Evolutionary conservation across 1,140 invertebrate genomes (phyloP).

Genomic region (Sipha flava): DNA sequence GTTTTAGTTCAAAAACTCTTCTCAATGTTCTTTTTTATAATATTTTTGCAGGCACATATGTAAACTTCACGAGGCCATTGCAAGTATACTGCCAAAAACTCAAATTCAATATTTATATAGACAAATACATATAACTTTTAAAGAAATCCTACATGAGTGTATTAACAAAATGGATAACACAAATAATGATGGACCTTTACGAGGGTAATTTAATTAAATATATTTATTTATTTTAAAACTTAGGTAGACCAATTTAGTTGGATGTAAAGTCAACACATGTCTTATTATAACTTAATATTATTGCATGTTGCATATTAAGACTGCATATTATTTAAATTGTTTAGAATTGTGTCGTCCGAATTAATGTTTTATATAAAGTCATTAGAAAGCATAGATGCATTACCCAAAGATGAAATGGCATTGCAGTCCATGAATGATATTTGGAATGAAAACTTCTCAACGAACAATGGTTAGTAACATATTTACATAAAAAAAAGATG

Average conservation of each 20-base stretch:
- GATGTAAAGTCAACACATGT: too few relatives aligned
- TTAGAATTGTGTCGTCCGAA: constrained; percentile 82
- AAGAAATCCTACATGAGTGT: constrained; percentile 74
- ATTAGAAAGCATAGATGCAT: constrained; percentile 72
- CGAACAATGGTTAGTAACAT: not conserved
- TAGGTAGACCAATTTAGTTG: too few relatives aligned
- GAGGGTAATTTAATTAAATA: constrained; percentile 55
- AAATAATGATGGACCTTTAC: constrained; percentile 91
- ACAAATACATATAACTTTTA: constrained; percentile 77
- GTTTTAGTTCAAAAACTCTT: too few relatives aligned
- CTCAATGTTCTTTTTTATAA: constrained; percentile 36
- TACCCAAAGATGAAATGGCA: constrained; percentile 61
- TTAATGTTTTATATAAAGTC: constrained; percentile 92
- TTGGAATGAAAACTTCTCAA: constrained; percentile 47
- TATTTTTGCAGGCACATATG: constrained; percentile 64
- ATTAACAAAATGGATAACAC: constrained; percentile 77
- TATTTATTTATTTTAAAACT: not conserved
- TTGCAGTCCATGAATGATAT: constrained; percentile 70
- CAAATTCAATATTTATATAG: constrained; percentile 71
- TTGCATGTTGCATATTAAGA: too few relatives aligned
- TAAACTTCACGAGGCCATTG: constrained; percentile 86
- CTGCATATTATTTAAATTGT: constrained; percentile 39
- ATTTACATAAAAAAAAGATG: not conserved
- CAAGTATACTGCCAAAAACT: constrained; percentile 61
- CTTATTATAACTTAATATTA: too few relatives aligned